A percentile compares a stretch with the other conserved stretches of the same genome.
Evolutionary conservation across 1,140 invertebrate species (phyloP).

Genomic region (Plutomurus gul): DNA sequence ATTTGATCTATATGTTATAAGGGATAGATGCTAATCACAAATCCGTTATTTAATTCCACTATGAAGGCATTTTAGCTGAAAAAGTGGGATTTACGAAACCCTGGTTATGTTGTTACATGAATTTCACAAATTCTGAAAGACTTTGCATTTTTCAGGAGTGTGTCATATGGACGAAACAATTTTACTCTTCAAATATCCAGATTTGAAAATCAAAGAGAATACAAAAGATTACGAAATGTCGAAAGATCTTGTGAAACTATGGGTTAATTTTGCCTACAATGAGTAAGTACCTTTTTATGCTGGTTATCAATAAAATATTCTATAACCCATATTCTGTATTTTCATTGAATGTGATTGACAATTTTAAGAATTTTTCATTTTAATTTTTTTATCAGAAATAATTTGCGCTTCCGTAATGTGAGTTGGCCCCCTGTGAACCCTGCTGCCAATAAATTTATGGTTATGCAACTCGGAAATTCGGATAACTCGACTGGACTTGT

Average conservation of each 20-base stretch:
- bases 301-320: neutral
- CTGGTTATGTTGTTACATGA: too few relatives aligned
- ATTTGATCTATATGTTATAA: too few relatives aligned
- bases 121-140: neutral
- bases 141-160: neutral
- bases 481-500: neutral
- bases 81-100: too few relatives aligned
- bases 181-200: conserved; percentile 36
- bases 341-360: neutral
- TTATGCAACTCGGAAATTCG: neutral
- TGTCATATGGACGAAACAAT: conserved; percentile 38
- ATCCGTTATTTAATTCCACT: neutral
- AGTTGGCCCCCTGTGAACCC: neutral
- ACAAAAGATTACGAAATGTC: conserved; percentile 42
- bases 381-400: neutral
- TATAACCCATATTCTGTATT: neutral
- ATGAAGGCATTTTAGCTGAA: too few relatives aligned
- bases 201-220: conserved; percentile 30
- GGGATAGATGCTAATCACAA: too few relatives aligned
- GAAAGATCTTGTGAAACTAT: conserved; percentile 45
- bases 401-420: neutral
- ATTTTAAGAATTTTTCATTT: neutral
- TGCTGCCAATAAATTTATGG: neutral
- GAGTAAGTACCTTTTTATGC: conserved; percentile 10
- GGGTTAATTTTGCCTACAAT: conserved; percentile 41